Conservation (phyloP, 2,888 invertebrate species). For the Tachina fera region DNA sequence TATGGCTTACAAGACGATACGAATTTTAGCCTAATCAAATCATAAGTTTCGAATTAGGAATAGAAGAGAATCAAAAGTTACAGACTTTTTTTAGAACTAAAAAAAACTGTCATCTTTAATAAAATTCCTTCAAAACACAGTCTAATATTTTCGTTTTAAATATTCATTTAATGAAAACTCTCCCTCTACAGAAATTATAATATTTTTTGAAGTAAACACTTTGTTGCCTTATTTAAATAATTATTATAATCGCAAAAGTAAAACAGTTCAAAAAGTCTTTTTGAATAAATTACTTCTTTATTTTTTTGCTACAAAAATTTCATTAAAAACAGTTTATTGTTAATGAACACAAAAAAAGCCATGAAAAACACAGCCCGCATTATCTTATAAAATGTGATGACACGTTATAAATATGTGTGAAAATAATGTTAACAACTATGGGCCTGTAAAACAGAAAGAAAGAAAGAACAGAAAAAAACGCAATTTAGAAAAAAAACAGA, state of each 20-base stretch:
- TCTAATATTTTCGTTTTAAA: too few relatives aligned
- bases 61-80: too few relatives aligned
- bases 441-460: conserved; percentile 27
- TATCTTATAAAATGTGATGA: conserved; percentile 55
- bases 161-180: too few relatives aligned
- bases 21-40: too few relatives aligned
- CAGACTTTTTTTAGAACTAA: too few relatives aligned
- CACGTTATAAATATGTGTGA: conserved; percentile 63
- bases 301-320: conserved; percentile 5
- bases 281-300: conserved; percentile 60
- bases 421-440: conserved; percentile 60
- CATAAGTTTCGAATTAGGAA: too few relatives aligned
- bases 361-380: background rate
- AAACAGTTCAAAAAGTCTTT: conserved; percentile 53
- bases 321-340: conserved; percentile 42
- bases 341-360: background rate
- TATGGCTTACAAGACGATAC: too few relatives aligned
- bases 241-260: background rate
- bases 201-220: too few relatives aligned
- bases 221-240: background rate
- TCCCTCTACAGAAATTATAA: too few relatives aligned
- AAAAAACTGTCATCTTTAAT: too few relatives aligned
- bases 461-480: background rate
- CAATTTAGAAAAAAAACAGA: background rate
- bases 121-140: too few relatives aligned